phyloP scores from a whole-genome alignment of 2,888 invertebrate genomes.

The Phyto melanocephala region DNA sequence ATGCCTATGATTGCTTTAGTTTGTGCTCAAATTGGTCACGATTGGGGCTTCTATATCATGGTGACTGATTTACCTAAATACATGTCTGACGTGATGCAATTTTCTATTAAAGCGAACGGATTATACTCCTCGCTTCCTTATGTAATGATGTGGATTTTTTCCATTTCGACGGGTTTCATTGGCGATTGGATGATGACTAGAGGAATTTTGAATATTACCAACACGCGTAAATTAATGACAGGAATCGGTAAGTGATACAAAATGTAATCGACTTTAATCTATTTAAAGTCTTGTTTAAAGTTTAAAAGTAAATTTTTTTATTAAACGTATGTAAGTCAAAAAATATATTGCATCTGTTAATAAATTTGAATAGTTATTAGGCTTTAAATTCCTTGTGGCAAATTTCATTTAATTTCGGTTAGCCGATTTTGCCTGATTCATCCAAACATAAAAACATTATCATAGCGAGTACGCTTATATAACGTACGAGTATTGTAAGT shows the following conservation, averaged over 20 bases:
- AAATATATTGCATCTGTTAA: no score
- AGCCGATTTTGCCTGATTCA: no score
- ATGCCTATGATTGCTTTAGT: constrained; percentile 87
- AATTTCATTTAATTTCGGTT: no score
- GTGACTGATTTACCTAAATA: constrained; percentile 84
- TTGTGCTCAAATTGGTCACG: constrained; percentile 85
- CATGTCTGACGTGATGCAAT: constrained; percentile 82
- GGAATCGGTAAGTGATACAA: constrained; percentile 81
- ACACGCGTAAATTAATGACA: constrained; percentile 81
- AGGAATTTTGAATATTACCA: constrained; percentile 80
- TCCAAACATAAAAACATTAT: no score
- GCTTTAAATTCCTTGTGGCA: no score
- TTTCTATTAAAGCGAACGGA: constrained; percentile 82
- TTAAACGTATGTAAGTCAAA: no score
- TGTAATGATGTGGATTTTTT: constrained; percentile 82
- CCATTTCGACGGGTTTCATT: constrained; percentile 82
- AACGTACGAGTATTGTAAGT: no score
- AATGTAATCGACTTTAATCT: background rate
- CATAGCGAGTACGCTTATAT: no score
- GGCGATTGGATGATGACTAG: constrained; percentile 85
- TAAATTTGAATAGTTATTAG: no score
- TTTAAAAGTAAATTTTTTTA: no score
- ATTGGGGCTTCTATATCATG: constrained; percentile 85
- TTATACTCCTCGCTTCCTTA: constrained; percentile 82
- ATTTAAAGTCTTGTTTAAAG: no score